Percentiles rank a stretch among this genome's conserved stretches.
These are phyloP conservation scores for Clepsis dumicolana DNA, from an alignment of 2,888 invertebrate species.

Conservation along the genomic window DNA sequence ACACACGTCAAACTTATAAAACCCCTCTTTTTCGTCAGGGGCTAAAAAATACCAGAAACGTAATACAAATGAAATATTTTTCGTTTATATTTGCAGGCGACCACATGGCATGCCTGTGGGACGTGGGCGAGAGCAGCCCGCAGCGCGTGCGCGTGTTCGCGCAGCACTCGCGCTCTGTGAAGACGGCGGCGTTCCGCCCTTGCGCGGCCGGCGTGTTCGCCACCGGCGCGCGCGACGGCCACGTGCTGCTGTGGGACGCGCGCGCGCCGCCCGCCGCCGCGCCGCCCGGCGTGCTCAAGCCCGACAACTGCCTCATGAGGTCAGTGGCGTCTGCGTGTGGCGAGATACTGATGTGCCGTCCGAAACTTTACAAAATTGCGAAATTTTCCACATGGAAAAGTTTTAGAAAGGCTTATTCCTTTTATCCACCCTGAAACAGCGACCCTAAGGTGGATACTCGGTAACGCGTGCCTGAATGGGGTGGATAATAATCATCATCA, in stretches of 20 bases:
- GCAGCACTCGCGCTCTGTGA: conserved; percentile 93
- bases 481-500: no score
- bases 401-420: no score
- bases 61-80: neutral
- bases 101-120: conserved; percentile 93
- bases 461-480: no score
- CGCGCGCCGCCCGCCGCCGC: conserved; percentile 67
- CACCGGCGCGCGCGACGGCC: conserved; percentile 95
- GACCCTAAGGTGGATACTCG: no score
- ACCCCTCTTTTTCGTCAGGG: no score
- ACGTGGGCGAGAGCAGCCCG: conserved; percentile 85
- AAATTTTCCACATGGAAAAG: no score
- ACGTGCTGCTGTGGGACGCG: conserved; percentile 67
- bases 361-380: no score
- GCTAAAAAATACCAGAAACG: no score
- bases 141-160: conserved; percentile 86
- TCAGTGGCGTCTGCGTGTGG: neutral
- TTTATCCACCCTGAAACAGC: no score
- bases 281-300: conserved; percentile 78
- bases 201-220: conserved; percentile 92
- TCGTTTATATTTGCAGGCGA: conserved; percentile 85
- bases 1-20: no score
- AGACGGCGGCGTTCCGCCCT: conserved; percentile 91
- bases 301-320: conserved; percentile 90
- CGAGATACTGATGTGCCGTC: no score